phyloP scores from a whole-genome alignment of 2,888 invertebrate species.

The Pristionchus mayeri region DNA sequence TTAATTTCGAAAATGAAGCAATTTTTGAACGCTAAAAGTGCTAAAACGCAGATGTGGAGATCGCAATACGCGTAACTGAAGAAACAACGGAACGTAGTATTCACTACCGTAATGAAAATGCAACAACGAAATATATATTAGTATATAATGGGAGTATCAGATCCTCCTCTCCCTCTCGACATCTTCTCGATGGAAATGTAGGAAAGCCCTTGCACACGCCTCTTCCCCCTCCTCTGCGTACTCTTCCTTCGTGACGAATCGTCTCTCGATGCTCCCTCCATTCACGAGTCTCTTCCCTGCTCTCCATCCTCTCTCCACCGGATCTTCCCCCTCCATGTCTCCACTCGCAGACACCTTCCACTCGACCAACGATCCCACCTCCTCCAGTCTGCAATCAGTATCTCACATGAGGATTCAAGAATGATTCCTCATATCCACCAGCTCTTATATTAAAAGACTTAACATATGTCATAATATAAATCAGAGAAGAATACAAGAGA shows the following conservation, averaged over 20 bases:
- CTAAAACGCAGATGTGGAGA: constrained; percentile 12
- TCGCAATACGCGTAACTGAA: not conserved
- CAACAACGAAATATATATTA: not conserved
- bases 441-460: too few relatives aligned
- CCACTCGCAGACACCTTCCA: constrained; percentile 51
- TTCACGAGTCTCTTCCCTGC: constrained; percentile 40
- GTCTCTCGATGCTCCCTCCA: constrained; percentile 20
- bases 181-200: constrained; percentile 45
- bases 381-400: constrained; percentile 52
- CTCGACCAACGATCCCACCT: constrained; percentile 56
- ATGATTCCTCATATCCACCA: not conserved
- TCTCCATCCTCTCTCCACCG: constrained; percentile 66
- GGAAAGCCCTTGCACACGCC: constrained; percentile 53
- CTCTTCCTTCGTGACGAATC: constrained; percentile 54
- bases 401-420: too few relatives aligned
- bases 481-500: too few relatives aligned
- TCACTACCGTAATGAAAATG: not conserved
- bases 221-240: constrained; percentile 65
- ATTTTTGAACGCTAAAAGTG: not conserved
- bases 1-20: constrained; percentile 13
- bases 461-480: too few relatives aligned
- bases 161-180: not conserved
- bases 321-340: constrained; percentile 52
- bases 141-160: not conserved
- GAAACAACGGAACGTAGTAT: constrained; percentile 22